A percentile compares a stretch with the other conserved stretches of the same genome.
phyloP scores from a whole-genome alignment of 2,113 vertebrate genomes.

The Hoplias malabaricus region DNA sequence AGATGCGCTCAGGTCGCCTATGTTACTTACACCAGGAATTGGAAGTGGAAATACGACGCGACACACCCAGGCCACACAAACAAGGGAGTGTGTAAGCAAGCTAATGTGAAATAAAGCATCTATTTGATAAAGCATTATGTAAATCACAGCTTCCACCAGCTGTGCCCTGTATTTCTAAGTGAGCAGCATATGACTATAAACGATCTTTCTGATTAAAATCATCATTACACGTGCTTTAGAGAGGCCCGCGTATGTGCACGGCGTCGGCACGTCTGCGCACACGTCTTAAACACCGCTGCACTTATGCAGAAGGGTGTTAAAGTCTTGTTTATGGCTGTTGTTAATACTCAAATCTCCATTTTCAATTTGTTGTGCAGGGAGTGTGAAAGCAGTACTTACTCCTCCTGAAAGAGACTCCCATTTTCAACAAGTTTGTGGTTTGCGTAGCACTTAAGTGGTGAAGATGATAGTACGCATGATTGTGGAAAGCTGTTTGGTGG shows the following conservation, averaged over 20 bases:
- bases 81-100: background rate
- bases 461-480: background rate
- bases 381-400: constrained; percentile 27
- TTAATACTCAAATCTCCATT: constrained; percentile 25
- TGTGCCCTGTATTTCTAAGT: background rate
- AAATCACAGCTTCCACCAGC: constrained; percentile 1
- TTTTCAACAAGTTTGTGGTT: background rate
- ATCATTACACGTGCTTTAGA: constrained; percentile 21
- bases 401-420: constrained; percentile 6
- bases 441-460: background rate
- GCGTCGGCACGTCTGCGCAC: constrained; percentile 1
- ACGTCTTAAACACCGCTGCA: constrained; percentile 14
- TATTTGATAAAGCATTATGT: constrained; percentile 5
- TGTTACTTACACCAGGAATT: background rate
- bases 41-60: background rate
- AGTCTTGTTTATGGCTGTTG: constrained; percentile 33
- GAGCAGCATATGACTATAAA: constrained; percentile 16
- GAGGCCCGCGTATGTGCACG: constrained; percentile 1
- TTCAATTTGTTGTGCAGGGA: constrained; percentile 33
- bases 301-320: constrained; percentile 17
- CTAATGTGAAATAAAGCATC: constrained; percentile 17
- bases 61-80: background rate
- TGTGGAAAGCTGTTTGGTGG: background rate
- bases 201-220: constrained; percentile 21
- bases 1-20: background rate